Conservation (phyloP, 2,888 invertebrate species). For the Craniophora ligustri region DNA sequence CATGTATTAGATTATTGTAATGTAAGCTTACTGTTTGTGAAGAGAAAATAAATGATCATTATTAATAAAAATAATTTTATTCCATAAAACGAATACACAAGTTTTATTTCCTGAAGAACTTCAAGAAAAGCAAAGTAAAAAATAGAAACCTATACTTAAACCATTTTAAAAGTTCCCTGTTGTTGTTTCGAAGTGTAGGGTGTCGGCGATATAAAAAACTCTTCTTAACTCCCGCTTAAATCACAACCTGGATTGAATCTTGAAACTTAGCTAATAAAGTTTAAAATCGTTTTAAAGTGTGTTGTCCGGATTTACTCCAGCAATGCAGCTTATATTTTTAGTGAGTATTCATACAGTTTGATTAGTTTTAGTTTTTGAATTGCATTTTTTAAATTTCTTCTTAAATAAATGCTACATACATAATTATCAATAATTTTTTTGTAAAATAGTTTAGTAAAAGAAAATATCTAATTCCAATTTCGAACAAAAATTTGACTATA, state of each 20-base stretch:
- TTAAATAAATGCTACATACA: background rate
- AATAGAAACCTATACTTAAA: conserved; percentile 36
- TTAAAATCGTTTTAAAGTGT: conserved; percentile 5
- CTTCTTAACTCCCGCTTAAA: conserved; percentile 11
- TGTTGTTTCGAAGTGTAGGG: conserved; percentile 37
- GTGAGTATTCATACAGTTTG: conserved; percentile 32
- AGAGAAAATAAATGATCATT: no score
- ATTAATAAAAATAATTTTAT: conserved; percentile 1
- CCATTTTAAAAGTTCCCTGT: conserved; percentile 38
- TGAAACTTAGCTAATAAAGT: conserved; percentile 13
- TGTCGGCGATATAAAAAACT: conserved; percentile 36
- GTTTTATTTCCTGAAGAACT: conserved; percentile 35
- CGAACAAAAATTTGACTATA: no score
- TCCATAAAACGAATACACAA: conserved; percentile 2
- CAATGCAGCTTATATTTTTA: conserved; percentile 30
- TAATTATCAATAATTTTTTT: no score
- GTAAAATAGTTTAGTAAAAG: no score
- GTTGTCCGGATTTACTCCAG: conserved; percentile 26
- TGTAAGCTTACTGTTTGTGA: no score
- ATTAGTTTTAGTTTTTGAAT: conserved; percentile 19
- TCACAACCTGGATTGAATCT: conserved; percentile 34
- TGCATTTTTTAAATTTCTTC: background rate
- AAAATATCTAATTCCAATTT: no score
- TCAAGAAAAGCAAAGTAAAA: conserved; percentile 36
- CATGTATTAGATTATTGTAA: no score